phyloP scores from a whole-genome alignment of 2,888 invertebrate genomes.

The Mylabris sibirica region DNA sequence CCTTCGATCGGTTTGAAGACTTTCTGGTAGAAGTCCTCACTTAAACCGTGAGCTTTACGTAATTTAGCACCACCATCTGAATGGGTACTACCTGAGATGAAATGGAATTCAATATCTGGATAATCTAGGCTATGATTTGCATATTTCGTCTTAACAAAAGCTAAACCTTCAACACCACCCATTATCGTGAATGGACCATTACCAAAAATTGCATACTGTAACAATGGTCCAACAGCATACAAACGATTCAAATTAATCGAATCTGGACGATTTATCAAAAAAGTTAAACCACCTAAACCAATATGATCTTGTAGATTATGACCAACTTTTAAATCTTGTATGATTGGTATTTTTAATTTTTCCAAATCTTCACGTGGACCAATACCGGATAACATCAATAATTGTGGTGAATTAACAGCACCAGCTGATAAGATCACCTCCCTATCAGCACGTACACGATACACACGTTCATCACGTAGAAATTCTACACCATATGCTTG shows the following conservation, averaged over 20 bases:
- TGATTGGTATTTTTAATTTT: constrained; percentile 78
- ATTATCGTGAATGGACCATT: constrained; percentile 83
- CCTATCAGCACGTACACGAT: constrained; percentile 77
- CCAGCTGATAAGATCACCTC: constrained; percentile 93
- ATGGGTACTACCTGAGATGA: constrained; percentile 83
- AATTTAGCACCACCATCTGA: constrained; percentile 81
- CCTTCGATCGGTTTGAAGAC: constrained; percentile 81
- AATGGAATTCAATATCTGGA: constrained; percentile 91
- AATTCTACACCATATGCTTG: constrained; percentile 86
- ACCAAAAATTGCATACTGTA: constrained; percentile 85
- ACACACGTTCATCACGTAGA: constrained; percentile 74
- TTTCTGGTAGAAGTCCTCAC: constrained; percentile 83
- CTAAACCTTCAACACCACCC: constrained; percentile 85
- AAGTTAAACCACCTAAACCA: constrained; percentile 84
- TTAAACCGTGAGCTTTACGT: constrained; percentile 82
- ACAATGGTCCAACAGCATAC: constrained; percentile 78
- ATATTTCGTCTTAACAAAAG: constrained; percentile 86
- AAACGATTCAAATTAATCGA: constrained; percentile 82
- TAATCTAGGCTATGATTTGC: constrained; percentile 76
- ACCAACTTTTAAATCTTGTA: constrained; percentile 84
- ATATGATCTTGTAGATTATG: constrained; percentile 90
- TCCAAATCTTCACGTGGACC: constrained; percentile 76
- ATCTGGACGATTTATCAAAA: constrained; percentile 78
- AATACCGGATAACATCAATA: constrained; percentile 92
- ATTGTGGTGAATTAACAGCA: constrained; percentile 90